Conservation (phyloP, 2,888 invertebrate genomes). For the Himalopsyche kuldschensis region DNA sequence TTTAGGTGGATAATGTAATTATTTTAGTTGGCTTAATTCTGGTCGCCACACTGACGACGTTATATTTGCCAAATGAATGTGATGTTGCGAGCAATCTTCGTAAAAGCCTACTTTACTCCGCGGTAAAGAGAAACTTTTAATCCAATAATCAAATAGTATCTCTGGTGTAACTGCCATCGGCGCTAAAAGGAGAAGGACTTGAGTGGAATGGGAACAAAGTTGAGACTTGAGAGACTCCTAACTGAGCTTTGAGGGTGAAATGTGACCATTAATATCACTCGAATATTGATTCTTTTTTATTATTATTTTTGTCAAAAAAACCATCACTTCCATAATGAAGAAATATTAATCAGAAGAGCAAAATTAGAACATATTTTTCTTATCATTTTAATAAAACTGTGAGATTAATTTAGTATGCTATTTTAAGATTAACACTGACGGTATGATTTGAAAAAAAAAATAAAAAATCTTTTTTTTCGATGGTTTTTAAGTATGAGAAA, state of each 20-base stretch:
- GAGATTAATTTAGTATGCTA: no score
- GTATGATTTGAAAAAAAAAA: no score
- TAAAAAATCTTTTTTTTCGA: no score
- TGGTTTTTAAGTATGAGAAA: no score
- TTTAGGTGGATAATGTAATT: not conserved
- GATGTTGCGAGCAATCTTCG: constrained; percentile 35
- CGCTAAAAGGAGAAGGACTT: not conserved
- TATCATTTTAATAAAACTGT: no score
- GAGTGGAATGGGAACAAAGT: not conserved
- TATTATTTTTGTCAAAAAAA: not conserved
- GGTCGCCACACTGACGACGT: not conserved
- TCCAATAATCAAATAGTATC: constrained; percentile 40
- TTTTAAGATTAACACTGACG: no score
- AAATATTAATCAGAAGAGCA: not conserved
- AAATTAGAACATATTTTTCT: no score
- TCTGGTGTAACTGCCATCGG: constrained; percentile 19
- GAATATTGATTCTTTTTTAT: not conserved
- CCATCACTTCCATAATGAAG: not conserved
- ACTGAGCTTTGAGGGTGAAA: not conserved
- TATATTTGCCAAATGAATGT: constrained; percentile 15
- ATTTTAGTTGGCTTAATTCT: not conserved
- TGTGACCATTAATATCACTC: not conserved
- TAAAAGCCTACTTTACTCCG: constrained; percentile 36
- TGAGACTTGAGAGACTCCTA: not conserved
- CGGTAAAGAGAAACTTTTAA: constrained; percentile 39